Base-by-base conservation (phyloP, 2,797 vertebrate genomes). In the Fistularia commersonii region DNA sequence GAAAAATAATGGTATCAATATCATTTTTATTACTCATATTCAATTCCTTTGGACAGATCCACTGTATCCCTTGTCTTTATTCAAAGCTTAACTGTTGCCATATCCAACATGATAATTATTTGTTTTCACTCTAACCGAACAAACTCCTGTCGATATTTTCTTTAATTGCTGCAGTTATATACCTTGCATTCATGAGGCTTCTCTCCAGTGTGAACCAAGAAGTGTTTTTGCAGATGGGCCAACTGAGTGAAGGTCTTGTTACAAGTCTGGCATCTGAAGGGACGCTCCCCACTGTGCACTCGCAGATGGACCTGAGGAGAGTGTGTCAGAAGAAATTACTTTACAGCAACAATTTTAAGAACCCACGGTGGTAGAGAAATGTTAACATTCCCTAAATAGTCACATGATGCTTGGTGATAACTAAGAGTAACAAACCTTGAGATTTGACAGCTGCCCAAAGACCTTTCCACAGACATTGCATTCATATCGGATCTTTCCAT, bases 171-270 rank as follows among this genome's bases (percentile, higher is more conserved):
- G 10, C 23, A 33, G 8, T 7, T 83, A 3, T 23, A 23, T 88
- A 98, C 96, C 91, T 97, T 94, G 91, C 97, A 99, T 76, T 94
- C 92, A 0, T 99, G 93, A 48, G 97, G 96, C 56, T 98, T 99
- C 76, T 99, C 96, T 83, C 97, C 97, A 0, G 97, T 99, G 84
- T 99, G 97, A 66, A 99, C 97, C 89, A 98, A 89, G 80, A 93
- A 94, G 92, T 99, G 97, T 91, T 99, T 99, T 89, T 99, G 96
- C 80, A 99, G 90, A 76, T 99, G 97, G 76, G 97, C 97, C 57
- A 98, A 86, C 82, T 99, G 97, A 0, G 95, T 97, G 70, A 99
- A 99, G 79, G 90, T 93, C 77, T 98, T 98, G 70, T 86, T 93
- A 86, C 97, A 99, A 57, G 93, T 98, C 74, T 93, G 92, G 83